These are phyloP conservation scores for Caranx ignobilis DNA, from an alignment of 2,113 vertebrate genomes.

Conservation along the genomic window DNA sequence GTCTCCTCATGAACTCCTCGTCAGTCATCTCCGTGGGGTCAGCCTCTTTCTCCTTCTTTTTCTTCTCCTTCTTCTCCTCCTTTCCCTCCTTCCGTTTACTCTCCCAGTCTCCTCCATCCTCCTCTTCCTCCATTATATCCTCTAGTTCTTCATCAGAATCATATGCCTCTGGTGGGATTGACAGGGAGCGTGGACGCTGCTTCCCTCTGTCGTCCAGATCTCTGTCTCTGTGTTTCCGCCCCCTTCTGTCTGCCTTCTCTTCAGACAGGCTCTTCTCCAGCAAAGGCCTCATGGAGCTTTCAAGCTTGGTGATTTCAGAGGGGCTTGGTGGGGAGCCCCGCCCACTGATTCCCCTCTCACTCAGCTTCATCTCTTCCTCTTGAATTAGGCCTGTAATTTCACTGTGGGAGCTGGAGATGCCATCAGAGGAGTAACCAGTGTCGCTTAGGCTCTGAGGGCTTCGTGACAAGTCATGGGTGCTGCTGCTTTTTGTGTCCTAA, in stretches of 20 bases:
- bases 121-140: constrained; percentile 94
- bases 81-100: constrained; percentile 85
- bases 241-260: constrained; percentile 79
- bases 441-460: constrained; percentile 87
- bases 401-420: constrained; percentile 95
- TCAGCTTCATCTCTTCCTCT: constrained; percentile 95
- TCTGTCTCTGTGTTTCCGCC: constrained; percentile 73
- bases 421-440: constrained; percentile 87
- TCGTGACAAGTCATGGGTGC: constrained; percentile 92
- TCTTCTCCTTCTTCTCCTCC: constrained; percentile 91
- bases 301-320: constrained; percentile 93
- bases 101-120: constrained; percentile 90
- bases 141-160: constrained; percentile 96
- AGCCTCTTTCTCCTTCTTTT: constrained; percentile 77
- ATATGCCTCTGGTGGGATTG: constrained; percentile 94
- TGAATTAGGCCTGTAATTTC: constrained; percentile 96
- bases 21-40: constrained; percentile 86
- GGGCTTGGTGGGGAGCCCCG: constrained; percentile 90
- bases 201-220: constrained; percentile 87
- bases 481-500: constrained; percentile 94
- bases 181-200: constrained; percentile 91
- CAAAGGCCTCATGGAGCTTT: constrained; percentile 91
- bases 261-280: constrained; percentile 86
- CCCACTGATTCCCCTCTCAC: constrained; percentile 86
- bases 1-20: constrained; percentile 97